These are phyloP conservation scores for Capitulum mitella DNA, from an alignment of 2,888 invertebrate genomes.

Conservation along the genomic window DNA sequence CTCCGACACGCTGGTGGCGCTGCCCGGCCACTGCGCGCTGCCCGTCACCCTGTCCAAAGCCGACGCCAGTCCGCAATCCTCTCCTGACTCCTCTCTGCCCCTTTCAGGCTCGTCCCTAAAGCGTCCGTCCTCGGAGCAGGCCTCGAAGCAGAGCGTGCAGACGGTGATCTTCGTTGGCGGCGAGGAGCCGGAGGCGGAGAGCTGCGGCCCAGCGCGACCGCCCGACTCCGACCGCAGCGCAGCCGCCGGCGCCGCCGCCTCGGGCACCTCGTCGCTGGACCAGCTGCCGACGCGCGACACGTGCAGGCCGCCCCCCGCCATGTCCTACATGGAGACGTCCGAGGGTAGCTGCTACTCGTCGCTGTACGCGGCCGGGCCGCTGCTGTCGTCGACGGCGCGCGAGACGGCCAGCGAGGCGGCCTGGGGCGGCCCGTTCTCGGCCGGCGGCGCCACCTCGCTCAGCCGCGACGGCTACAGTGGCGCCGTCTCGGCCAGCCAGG, in stretches of 20 bases:
- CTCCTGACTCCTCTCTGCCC: not conserved
- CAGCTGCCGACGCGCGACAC: not conserved
- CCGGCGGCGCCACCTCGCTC: not conserved
- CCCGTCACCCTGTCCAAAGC: constrained; percentile 73
- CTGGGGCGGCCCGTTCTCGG: not conserved
- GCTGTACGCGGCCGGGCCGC: not conserved
- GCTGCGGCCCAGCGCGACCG: constrained; percentile 69
- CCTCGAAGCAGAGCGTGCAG: constrained; percentile 85
- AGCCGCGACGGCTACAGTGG: not conserved
- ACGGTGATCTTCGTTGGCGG: constrained; percentile 94
- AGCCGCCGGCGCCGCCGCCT: constrained; percentile 8
- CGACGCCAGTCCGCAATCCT: not conserved
- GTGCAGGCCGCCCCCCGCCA: not conserved
- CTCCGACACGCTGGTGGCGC: constrained; percentile 69
- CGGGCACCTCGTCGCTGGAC: not conserved
- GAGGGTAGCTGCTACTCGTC: constrained; percentile 17
- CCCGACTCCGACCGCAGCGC: constrained; percentile 4
- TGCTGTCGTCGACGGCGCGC: not conserved
- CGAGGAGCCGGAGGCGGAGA: constrained; percentile 80
- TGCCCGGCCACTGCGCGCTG: constrained; percentile 77
- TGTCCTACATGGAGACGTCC: not conserved
- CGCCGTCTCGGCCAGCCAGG: not conserved
- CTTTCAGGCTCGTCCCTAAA: constrained; percentile 60
- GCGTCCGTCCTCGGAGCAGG: constrained; percentile 85
- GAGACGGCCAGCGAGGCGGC: not conserved